Conservation (phyloP, 2,797 vertebrate species). For the Darevskia nairensis region DNA sequence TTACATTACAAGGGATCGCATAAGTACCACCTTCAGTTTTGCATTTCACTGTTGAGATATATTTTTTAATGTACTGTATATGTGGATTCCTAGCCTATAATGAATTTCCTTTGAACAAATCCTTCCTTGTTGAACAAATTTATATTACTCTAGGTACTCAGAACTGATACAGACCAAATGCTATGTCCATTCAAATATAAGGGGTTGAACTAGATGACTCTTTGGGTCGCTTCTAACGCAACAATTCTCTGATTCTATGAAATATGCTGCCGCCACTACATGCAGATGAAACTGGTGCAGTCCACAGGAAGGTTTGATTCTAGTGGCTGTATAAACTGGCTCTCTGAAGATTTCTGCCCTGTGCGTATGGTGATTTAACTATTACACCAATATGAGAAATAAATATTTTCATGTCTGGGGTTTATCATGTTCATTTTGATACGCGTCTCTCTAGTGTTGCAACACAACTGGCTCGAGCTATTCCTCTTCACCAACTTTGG, state of each 20-base stretch:
- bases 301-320: neutral
- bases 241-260: no score
- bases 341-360: neutral
- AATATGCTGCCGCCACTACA: neutral
- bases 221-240: no score
- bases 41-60: neutral
- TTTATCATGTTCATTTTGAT: neutral
- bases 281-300: neutral
- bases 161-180: neutral
- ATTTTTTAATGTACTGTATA: neutral
- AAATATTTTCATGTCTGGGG: neutral
- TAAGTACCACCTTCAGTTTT: constrained; percentile 8
- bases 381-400: neutral
- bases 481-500: neutral
- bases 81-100: neutral
- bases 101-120: neutral
- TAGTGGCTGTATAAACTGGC: neutral
- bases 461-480: neutral
- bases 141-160: neutral
- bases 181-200: neutral
- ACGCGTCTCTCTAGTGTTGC: no score
- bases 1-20: neutral
- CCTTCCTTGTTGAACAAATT: no score
- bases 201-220: no score
- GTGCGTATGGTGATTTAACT: neutral